A percentile compares a stretch with the other conserved stretches of the same genome.
These are phyloP conservation scores for Serranus cabrilla DNA, from an alignment of 2,797 vertebrate genomes.

Conservation along the genomic window DNA sequence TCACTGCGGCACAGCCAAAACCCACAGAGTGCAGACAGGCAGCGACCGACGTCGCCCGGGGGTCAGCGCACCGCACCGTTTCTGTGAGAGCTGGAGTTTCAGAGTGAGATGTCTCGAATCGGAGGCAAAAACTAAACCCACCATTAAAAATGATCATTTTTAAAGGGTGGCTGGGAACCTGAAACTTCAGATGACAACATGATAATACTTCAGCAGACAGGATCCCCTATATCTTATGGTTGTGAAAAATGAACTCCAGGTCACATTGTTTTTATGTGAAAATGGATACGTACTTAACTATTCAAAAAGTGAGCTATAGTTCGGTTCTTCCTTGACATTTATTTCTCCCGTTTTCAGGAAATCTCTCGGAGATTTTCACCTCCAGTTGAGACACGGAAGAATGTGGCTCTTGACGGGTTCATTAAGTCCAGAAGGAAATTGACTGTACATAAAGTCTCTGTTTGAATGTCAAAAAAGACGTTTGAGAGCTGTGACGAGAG, in stretches of 20 bases:
- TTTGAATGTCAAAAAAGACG: neutral
- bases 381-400: conserved; percentile 16
- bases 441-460: neutral
- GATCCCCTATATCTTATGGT: neutral
- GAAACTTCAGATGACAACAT: conserved; percentile 33
- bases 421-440: conserved; percentile 18
- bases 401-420: conserved; percentile 24
- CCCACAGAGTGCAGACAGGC: conserved; percentile 49
- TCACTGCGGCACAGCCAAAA: conserved; percentile 31
- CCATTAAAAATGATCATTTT: neutral
- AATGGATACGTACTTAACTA: neutral
- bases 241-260: neutral
- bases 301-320: neutral
- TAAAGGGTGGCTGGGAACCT: conserved; percentile 10
- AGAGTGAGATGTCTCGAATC: conserved; percentile 5
- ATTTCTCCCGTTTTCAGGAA: conserved; percentile 3
- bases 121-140: neutral
- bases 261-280: neutral
- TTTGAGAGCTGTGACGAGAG: conserved; percentile 8
- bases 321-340: neutral
- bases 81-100: conserved; percentile 28
- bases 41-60: conserved; percentile 19
- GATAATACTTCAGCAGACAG: neutral
- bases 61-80: conserved; percentile 44
- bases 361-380: neutral